A percentile compares a stretch with the other conserved stretches of the same genome.
Conservation (phyloP, 2,113 vertebrate species). For the Lipophrys pholis region DNA sequence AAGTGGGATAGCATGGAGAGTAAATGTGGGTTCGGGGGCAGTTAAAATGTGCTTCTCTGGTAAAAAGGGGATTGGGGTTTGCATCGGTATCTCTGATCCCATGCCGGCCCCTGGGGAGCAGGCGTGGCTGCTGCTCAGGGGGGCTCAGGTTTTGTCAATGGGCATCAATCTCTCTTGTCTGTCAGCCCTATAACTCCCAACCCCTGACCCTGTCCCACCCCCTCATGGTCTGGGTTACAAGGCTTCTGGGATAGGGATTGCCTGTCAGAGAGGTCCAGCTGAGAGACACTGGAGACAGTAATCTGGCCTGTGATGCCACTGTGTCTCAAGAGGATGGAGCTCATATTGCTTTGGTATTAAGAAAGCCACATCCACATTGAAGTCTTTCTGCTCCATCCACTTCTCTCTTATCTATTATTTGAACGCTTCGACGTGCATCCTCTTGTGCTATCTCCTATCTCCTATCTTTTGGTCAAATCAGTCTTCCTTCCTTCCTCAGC, state of each 20-base stretch:
- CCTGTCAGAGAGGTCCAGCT: slow-evolving; percentile 62
- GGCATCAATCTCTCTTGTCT: slow-evolving; percentile 80
- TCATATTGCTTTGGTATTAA: slow-evolving; percentile 43
- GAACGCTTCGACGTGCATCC: slow-evolving; percentile 3
- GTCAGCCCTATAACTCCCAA: slow-evolving; percentile 72
- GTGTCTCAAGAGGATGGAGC: slow-evolving; percentile 55
- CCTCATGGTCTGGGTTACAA: slow-evolving; percentile 67
- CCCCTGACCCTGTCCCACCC: slow-evolving; percentile 77
- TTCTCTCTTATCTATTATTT: slow-evolving; percentile 13
- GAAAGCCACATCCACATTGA: slow-evolving; percentile 20
- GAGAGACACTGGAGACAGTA: slow-evolving; percentile 72
- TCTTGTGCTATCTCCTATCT: slow-evolving; percentile 46
- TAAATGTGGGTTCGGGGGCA: slow-evolving; percentile 39
- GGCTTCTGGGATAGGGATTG: slow-evolving; percentile 58
- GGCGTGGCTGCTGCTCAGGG: slow-evolving; percentile 58
- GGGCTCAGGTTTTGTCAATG: slow-evolving; percentile 79
- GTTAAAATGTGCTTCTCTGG: slow-evolving; percentile 40
- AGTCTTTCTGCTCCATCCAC: slow-evolving; percentile 5
- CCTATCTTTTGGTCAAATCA: slow-evolving; percentile 57
- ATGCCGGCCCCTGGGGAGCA: slow-evolving; percentile 60
- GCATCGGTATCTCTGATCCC: slow-evolving; percentile 45
- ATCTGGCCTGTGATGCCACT: slow-evolving; percentile 63
- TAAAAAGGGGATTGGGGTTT: slow-evolving; percentile 40
- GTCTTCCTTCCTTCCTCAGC: slow-evolving; percentile 51
- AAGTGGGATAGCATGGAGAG: slow-evolving; percentile 52